Evolutionary conservation across 2,797 vertebrate genomes (phyloP).

Genomic region (Carcharodon carcharias): DNA sequence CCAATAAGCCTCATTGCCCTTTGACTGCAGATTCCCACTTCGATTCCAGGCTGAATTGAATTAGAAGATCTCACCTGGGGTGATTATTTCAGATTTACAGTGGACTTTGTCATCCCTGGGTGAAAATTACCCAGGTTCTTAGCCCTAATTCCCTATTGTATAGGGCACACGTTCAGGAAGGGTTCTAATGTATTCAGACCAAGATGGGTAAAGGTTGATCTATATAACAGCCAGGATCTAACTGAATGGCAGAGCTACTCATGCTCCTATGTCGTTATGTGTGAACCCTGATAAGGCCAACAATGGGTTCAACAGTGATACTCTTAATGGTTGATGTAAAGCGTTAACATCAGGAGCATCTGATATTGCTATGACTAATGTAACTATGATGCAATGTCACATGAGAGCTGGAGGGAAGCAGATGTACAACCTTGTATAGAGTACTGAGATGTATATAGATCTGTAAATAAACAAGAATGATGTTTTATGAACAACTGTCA

Average conservation of each 20-base stretch:
- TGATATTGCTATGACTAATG: no score
- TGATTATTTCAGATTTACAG: not conserved
- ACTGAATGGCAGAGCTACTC: not conserved
- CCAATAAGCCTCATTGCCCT: not conserved
- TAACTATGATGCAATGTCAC: no score
- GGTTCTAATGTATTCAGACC: not conserved
- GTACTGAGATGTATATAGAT: no score
- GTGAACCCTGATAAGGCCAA: not conserved
- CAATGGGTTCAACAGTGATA: not conserved
- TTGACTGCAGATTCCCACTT: not conserved
- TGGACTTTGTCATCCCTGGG: not conserved
- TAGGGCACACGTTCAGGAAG: not conserved
- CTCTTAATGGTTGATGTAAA: not conserved
- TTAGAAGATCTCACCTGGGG: not conserved
- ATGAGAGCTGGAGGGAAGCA: no score
- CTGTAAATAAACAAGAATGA: no score
- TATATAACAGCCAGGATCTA: not conserved
- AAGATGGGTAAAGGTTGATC: not conserved
- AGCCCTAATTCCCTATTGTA: not conserved
- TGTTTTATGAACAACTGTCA: no score
- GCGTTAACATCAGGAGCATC: no score
- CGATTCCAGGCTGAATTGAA: not conserved
- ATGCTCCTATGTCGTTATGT: not conserved
- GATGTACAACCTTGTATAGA: no score
- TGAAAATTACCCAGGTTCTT: not conserved